phyloP scores from a whole-genome alignment of 2,888 invertebrate genomes.

The Dryomyza anilis region DNA sequence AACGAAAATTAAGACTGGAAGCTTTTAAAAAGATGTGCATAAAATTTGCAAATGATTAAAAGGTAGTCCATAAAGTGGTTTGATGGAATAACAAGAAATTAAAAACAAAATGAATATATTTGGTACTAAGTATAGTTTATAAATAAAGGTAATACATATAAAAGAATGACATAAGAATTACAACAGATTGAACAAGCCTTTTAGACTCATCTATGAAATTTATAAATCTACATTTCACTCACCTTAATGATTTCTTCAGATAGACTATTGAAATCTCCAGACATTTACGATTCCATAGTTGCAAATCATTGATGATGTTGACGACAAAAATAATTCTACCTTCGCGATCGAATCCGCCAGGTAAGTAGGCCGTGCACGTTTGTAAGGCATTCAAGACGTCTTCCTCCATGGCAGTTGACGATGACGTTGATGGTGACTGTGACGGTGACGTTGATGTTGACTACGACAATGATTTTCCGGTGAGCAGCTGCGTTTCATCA shows the following conservation, averaged over 20 bases:
- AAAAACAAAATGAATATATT: no score
- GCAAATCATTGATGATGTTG: conserved; percentile 67
- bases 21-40: neutral
- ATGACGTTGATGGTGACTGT: neutral
- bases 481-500: conserved; percentile 22
- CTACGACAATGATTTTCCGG: conserved; percentile 18
- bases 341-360: conserved; percentile 71
- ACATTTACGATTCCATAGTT: conserved; percentile 61
- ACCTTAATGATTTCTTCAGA: conserved; percentile 59
- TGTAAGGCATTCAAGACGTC: conserved; percentile 67
- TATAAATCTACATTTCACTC: no score
- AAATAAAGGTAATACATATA: no score
- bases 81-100: no score
- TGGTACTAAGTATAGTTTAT: no score
- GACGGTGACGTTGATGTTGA: neutral
- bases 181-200: no score
- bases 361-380: conserved; percentile 67
- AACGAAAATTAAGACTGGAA: neutral
- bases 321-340: conserved; percentile 69
- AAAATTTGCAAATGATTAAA: no score
- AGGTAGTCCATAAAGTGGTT: no score
- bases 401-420: conserved; percentile 62
- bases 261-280: conserved; percentile 58
- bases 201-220: no score
- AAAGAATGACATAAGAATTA: no score